Evolutionary conservation across 2,113 vertebrate genomes (phyloP).

Genomic region (Cinclus mexicanus): DNA sequence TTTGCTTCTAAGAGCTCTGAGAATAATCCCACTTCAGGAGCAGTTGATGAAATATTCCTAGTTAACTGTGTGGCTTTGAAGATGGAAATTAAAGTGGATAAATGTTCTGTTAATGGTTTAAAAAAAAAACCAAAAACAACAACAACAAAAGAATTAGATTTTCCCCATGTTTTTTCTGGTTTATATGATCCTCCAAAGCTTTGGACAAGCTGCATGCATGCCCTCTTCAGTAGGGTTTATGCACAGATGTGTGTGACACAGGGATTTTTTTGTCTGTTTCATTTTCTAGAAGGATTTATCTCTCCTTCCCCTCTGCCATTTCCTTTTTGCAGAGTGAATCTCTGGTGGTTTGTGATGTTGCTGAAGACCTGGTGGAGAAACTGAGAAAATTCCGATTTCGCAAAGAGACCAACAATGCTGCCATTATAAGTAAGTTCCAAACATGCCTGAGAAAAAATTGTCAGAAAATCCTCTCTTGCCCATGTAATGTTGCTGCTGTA

Average conservation of each 20-base stretch:
- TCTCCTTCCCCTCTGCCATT: background rate
- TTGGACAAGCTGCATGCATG: background rate
- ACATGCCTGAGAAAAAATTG: background rate
- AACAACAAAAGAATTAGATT: background rate
- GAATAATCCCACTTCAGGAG: background rate
- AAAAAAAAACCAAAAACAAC: too few species aligned
- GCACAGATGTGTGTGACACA: accelerated
- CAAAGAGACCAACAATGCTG: conserved; percentile 96
- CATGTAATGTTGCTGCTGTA: background rate
- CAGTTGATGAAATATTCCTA: background rate
- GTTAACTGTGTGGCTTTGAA: background rate
- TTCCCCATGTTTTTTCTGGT: background rate
- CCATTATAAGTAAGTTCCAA: conserved; percentile 92
- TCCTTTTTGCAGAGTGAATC: conserved; percentile 84
- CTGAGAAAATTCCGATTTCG: conserved; percentile 94
- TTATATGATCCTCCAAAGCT: background rate
- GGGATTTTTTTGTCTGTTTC: background rate
- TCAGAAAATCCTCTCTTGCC: background rate
- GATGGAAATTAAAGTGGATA: background rate
- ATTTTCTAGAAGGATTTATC: background rate
- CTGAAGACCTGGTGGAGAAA: conserved; percentile 91
- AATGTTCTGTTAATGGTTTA: background rate
- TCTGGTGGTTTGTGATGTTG: conserved; percentile 96
- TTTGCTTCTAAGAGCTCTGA: background rate
- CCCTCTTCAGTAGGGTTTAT: background rate